These are phyloP conservation scores for Philypnodon macrostomus DNA, from an alignment of 2,797 vertebrate genomes.

Conservation along the genomic window DNA sequence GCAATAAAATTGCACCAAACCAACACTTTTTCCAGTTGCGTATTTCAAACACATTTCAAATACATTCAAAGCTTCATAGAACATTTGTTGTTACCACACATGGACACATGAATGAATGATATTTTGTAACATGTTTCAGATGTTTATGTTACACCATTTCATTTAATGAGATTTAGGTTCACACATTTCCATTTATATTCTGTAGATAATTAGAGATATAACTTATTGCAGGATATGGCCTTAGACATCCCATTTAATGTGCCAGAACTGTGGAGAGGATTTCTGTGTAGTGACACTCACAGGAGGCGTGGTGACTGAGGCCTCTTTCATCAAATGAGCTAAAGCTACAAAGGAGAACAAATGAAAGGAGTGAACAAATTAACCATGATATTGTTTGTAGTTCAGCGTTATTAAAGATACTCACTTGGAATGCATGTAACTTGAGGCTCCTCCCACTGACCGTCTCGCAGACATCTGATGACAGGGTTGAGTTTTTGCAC, in stretches of 20 bases:
- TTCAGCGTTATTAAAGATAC: neutral
- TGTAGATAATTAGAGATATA: neutral
- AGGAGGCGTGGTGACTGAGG: constrained; percentile 28
- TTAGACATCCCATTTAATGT: constrained; percentile 65
- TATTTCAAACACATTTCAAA: too few species aligned
- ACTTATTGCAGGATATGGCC: constrained; percentile 9
- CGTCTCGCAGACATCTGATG: constrained; percentile 81
- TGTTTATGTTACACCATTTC: neutral
- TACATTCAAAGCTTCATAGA: too few species aligned
- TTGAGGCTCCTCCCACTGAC: constrained; percentile 84
- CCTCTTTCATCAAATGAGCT: constrained; percentile 32
- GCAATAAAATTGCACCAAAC: too few species aligned
- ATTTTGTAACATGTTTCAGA: too few species aligned
- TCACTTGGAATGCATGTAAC: constrained; percentile 79
- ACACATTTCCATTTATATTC: neutral
- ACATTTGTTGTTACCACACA: too few species aligned
- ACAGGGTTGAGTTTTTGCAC: constrained; percentile 82
- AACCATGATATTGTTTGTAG: neutral
- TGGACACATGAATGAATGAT: too few species aligned
- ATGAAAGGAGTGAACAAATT: neutral
- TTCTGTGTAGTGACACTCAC: constrained; percentile 45
- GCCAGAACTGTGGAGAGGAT: constrained; percentile 49
- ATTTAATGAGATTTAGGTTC: neutral
- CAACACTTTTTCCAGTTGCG: too few species aligned
- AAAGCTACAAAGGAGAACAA: neutral